Evolutionary conservation across 2,113 vertebrate species (phyloP).

Genomic region (Macrotis lagotis): DNA sequence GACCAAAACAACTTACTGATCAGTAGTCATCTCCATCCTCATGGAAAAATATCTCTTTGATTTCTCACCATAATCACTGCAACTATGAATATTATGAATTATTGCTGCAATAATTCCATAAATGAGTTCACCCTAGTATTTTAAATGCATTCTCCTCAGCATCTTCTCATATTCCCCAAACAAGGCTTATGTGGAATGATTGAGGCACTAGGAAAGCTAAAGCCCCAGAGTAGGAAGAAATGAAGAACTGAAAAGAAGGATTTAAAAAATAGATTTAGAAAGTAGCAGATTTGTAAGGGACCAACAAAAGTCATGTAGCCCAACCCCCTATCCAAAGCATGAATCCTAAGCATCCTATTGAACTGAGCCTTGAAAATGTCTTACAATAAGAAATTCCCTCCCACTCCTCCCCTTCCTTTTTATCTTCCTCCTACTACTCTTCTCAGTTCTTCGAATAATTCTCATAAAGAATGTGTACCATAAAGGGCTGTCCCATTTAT

Average conservation of each 20-base stretch:
- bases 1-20: background rate
- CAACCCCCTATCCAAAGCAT: background rate
- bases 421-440: no score
- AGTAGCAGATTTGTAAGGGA: background rate
- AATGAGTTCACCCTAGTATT: background rate
- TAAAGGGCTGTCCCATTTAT: background rate
- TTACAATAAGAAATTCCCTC: background rate
- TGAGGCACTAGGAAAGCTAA: background rate
- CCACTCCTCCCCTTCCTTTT: no score
- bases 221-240: background rate
- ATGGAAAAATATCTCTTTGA: conserved; percentile 19
- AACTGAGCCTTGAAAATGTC: background rate
- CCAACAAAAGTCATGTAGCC: background rate
- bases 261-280: background rate
- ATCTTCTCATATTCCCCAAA: background rate
- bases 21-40: background rate
- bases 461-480: background rate
- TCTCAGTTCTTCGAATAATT: background rate
- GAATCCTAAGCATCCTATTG: background rate
- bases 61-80: background rate
- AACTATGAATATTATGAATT: background rate
- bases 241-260: background rate
- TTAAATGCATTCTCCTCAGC: background rate
- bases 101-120: background rate
- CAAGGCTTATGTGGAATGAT: background rate